Conservation (phyloP, 92 coral and sea anemone genomes). For the Chrysogorgia sp. region DNA sequence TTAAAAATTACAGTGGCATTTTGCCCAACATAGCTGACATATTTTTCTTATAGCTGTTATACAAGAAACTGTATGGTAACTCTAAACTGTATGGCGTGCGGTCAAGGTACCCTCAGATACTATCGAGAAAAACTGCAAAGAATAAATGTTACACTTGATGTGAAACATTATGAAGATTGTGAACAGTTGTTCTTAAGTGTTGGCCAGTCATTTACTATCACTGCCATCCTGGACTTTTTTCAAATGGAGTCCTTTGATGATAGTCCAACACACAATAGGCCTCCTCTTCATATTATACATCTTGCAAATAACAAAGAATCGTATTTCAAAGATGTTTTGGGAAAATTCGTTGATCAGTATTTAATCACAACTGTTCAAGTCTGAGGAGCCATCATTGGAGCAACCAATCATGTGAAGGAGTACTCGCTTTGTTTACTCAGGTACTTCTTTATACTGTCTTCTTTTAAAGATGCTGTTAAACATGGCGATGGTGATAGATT, state of each 20-base stretch:
- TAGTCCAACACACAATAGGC: neutral
- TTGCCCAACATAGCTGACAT: too few species aligned
- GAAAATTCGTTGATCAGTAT: neutral
- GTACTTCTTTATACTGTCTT: too few species aligned
- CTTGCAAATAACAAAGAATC: neutral
- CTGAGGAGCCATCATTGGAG: neutral
- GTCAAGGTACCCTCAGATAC: neutral
- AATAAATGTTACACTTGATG: too few species aligned
- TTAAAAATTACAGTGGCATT: too few species aligned
- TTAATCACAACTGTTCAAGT: neutral
- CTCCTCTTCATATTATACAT: neutral
- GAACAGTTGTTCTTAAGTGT: slow-evolving; percentile 1
- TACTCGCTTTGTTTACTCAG: too few species aligned
- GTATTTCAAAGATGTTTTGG: neutral
- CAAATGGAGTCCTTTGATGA: neutral
- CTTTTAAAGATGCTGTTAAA: too few species aligned
- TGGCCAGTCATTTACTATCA: too few species aligned
- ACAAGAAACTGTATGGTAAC: neutral
- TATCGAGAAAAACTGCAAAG: neutral
- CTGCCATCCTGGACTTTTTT: too few species aligned
- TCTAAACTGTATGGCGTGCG: neutral
- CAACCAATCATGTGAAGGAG: neutral
- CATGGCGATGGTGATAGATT: too few species aligned
- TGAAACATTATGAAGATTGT: too few species aligned
- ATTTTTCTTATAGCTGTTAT: neutral